phyloP scores from a whole-genome alignment of 2,888 invertebrate genomes.

The Phrixothrix hirtus region DNA sequence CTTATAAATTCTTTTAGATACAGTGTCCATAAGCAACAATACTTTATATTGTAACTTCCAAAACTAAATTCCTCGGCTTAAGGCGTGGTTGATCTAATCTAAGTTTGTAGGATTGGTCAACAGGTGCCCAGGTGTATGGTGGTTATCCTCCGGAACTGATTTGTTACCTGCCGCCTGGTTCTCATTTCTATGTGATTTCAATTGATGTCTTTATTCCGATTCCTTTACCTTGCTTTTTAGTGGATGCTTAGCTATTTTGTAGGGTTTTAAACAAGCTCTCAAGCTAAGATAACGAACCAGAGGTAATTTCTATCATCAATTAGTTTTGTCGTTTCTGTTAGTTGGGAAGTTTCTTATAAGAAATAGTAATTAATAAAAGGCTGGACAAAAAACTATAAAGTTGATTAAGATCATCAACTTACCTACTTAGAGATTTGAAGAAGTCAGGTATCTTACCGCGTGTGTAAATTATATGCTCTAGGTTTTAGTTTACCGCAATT shows the following conservation, averaged over 20 bases:
- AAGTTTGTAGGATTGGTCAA: conserved; percentile 40
- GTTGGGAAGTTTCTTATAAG: conserved; percentile 1
- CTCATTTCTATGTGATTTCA: conserved; percentile 40
- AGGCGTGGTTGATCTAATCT: conserved; percentile 39
- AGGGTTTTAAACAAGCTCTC: not conserved
- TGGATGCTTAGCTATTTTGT: not conserved
- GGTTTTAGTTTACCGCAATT: no score
- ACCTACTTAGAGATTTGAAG: no score
- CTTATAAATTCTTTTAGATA: no score
- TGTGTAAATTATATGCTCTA: no score
- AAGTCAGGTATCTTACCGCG: no score
- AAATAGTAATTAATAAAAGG: no score
- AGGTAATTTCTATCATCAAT: conserved; percentile 6
- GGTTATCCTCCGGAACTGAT: conserved; percentile 46
- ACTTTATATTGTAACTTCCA: no score
- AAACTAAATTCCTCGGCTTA: conserved; percentile 29
- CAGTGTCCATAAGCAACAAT: no score
- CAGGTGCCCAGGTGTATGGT: conserved; percentile 44
- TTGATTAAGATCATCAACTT: no score
- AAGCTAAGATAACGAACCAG: conserved; percentile 9
- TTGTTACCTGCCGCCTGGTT: conserved; percentile 47
- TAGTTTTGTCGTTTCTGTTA: conserved; percentile 3
- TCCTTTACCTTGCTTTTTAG: conserved; percentile 18
- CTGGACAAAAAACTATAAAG: no score
- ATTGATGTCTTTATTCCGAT: conserved; percentile 42